phyloP scores from a whole-genome alignment of 1,140 invertebrate genomes.

The Pseudomyrmex flavicornis region DNA sequence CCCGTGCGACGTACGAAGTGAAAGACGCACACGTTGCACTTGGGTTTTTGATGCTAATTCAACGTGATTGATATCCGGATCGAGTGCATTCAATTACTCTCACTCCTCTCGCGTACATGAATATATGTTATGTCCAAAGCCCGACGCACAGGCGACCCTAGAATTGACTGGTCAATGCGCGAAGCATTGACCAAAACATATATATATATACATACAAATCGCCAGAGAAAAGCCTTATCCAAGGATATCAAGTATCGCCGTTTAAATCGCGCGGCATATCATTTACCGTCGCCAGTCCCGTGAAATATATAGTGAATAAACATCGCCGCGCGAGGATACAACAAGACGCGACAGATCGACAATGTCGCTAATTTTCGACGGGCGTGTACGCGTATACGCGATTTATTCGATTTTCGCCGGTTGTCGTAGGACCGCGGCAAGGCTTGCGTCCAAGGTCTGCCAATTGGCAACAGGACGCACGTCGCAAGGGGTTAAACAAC shows the following conservation, averaged over 20 bases:
- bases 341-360: conserved; percentile 27
- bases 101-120: background rate
- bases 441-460: conserved; percentile 32
- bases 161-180: no score
- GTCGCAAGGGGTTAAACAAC: conserved; percentile 48
- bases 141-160: no score
- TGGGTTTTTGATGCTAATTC: conserved; percentile 28
- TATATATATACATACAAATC: background rate
- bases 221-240: conserved; percentile 1
- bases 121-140: no score
- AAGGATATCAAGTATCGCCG: conserved; percentile 46
- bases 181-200: no score
- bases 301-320: conserved; percentile 32
- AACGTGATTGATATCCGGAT: conserved; percentile 27
- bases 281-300: conserved; percentile 31
- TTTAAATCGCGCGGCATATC: conserved; percentile 22
- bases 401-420: conserved; percentile 35
- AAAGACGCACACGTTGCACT: conserved; percentile 21
- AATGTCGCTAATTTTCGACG: conserved; percentile 19
- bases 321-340: background rate
- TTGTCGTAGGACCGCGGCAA: background rate
- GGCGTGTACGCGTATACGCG: background rate
- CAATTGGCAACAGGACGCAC: conserved; percentile 42
- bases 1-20: background rate
- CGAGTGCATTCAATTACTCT: conserved; percentile 26